Evolutionary conservation across 2,113 vertebrate genomes (phyloP).

Genomic region (Suricata suricatta): DNA sequence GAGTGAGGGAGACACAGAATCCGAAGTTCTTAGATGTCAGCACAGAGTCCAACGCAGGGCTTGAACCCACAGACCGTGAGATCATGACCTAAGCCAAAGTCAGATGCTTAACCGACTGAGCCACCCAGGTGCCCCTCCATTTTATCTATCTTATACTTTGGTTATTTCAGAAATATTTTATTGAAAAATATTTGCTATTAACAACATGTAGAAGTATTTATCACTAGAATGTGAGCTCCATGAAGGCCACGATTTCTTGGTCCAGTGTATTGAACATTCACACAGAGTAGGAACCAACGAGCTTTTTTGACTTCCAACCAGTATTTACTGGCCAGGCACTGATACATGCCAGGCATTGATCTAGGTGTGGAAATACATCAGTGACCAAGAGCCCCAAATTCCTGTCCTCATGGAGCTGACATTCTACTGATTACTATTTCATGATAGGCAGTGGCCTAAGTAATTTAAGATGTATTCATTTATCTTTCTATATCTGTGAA

Average conservation of each 20-base stretch:
- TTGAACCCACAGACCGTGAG: no score
- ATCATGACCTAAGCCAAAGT: no score
- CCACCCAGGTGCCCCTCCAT: not conserved
- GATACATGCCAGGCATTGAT: not conserved
- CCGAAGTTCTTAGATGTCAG: no score
- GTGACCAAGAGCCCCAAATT: not conserved
- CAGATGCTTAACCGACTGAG: no score
- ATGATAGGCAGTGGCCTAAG: not conserved
- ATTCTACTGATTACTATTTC: not conserved
- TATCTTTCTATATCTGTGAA: conserved; percentile 5
- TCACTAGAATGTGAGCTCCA: not conserved
- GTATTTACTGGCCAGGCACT: not conserved
- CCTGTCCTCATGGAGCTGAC: not conserved
- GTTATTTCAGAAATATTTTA: conserved; percentile 13
- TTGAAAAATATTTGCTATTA: conserved; percentile 17
- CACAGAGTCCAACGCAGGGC: no score
- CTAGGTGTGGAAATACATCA: not conserved
- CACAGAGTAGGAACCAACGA: not conserved
- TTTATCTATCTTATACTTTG: not conserved
- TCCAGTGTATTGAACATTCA: not conserved
- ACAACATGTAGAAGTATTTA: not conserved
- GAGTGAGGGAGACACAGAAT: no score
- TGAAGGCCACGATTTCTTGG: not conserved
- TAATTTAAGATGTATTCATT: conserved; percentile 10
- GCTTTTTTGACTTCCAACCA: not conserved